A percentile compares a stretch with the other conserved stretches of the same genome.
Evolutionary conservation across 2,113 vertebrate species (phyloP).

Genomic region (Pluvialis apricaria): DNA sequence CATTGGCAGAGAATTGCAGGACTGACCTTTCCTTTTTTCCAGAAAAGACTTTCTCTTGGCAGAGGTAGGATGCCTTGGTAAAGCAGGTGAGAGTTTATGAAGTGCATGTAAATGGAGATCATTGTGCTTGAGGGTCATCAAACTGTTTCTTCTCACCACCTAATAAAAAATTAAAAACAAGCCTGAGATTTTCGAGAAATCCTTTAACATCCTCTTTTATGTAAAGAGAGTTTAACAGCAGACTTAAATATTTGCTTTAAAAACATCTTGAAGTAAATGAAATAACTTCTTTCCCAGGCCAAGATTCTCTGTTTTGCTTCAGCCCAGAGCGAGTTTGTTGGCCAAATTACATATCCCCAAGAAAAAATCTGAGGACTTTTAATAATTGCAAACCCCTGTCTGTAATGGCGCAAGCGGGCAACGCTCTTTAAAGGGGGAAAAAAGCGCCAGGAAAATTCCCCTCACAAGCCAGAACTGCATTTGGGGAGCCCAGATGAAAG

Average conservation of each 20-base stretch:
- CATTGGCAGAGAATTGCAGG: background rate
- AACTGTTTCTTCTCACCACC: background rate
- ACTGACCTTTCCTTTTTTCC: background rate
- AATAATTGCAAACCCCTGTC: background rate
- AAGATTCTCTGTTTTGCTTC: conserved; percentile 12
- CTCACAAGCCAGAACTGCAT: conserved; percentile 46
- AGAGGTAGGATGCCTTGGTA: background rate
- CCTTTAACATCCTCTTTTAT: background rate
- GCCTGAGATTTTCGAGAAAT: conserved; percentile 19
- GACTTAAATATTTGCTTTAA: conserved; percentile 54
- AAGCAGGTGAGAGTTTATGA: conserved; percentile 13
- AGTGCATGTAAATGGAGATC: background rate
- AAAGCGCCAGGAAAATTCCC: background rate
- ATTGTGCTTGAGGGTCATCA: background rate
- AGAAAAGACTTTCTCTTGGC: background rate
- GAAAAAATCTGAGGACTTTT: background rate
- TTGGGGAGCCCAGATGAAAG: conserved; percentile 77
- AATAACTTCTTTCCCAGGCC: background rate
- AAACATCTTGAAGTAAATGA: conserved; percentile 13
- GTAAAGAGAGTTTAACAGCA: conserved; percentile 30
- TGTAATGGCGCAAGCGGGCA: conserved; percentile 9
- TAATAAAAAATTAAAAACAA: conserved; percentile 31
- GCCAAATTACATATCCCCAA: conserved; percentile 7
- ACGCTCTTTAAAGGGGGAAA: conserved; percentile 18
- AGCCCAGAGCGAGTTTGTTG: background rate